A percentile compares a stretch with the other conserved stretches of the same genome.
phyloP scores from a whole-genome alignment of 2,888 invertebrate genomes.

The Drosophila monieri region DNA sequence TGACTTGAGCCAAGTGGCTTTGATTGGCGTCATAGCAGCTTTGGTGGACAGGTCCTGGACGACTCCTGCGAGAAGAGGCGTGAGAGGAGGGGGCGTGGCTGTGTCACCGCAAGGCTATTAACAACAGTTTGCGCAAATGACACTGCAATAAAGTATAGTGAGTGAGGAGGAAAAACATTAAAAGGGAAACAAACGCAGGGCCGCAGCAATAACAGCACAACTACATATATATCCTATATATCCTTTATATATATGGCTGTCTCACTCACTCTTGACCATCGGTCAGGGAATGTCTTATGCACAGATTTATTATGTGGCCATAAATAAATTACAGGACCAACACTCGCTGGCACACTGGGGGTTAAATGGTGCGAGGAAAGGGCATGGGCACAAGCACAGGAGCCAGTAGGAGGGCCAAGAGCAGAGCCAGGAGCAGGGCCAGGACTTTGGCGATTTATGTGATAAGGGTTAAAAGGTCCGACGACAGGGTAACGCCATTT shows the following conservation, averaged over 20 bases:
- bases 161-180: constrained; percentile 56
- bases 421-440: background rate
- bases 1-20: background rate
- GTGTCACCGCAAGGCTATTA: constrained; percentile 73
- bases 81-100: constrained; percentile 11
- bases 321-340: constrained; percentile 79
- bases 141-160: constrained; percentile 68
- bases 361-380: constrained; percentile 38
- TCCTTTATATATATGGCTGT: background rate
- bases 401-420: background rate
- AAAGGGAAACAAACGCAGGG: constrained; percentile 44
- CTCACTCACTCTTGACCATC: constrained; percentile 40
- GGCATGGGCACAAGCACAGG: background rate
- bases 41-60: background rate
- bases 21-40: background rate
- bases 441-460: constrained; percentile 55
- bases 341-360: constrained; percentile 57
- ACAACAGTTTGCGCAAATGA: constrained; percentile 76
- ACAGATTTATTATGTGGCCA: constrained; percentile 81
- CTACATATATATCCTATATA: constrained; percentile 7
- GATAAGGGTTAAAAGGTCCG: constrained; percentile 74
- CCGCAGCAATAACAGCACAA: constrained; percentile 26
- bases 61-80: constrained; percentile 14
- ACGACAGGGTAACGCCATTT: constrained; percentile 53
- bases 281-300: constrained; percentile 73